Conservation (phyloP, 2,888 invertebrate genomes). For the Melanargia galathea region DNA sequence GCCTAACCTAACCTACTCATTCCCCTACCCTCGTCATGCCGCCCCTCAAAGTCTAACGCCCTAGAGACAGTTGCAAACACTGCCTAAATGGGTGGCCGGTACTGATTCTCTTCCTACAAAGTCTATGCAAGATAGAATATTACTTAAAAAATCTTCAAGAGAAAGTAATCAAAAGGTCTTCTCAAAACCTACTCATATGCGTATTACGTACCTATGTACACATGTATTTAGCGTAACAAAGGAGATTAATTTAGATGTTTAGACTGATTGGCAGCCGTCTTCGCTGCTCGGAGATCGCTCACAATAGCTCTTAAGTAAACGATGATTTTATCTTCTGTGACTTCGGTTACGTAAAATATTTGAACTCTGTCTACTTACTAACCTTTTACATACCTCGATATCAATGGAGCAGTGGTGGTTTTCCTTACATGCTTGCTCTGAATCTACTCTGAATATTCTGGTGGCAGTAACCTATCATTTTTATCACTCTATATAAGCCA, state of each 20-base stretch:
- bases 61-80: no score
- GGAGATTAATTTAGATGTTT: constrained; percentile 25
- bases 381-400: background rate
- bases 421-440: no score
- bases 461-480: no score
- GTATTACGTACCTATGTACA: constrained; percentile 1
- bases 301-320: constrained; percentile 16
- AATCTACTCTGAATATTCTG: no score
- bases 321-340: constrained; percentile 13
- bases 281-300: constrained; percentile 2
- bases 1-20: no score
- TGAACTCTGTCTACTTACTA: background rate
- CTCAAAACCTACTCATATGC: background rate
- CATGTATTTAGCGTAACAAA: constrained; percentile 12
- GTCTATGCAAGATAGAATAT: no score
- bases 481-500: no score
- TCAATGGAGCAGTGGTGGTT: background rate
- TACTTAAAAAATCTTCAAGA: background rate
- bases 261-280: constrained; percentile 25
- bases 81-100: no score
- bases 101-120: no score
- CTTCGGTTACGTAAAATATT: constrained; percentile 21
- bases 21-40: no score
- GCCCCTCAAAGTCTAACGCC: no score
- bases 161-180: constrained; percentile 6